phyloP scores from a whole-genome alignment of 2,797 vertebrate genomes.

The Sphenodon punctatus region DNA sequence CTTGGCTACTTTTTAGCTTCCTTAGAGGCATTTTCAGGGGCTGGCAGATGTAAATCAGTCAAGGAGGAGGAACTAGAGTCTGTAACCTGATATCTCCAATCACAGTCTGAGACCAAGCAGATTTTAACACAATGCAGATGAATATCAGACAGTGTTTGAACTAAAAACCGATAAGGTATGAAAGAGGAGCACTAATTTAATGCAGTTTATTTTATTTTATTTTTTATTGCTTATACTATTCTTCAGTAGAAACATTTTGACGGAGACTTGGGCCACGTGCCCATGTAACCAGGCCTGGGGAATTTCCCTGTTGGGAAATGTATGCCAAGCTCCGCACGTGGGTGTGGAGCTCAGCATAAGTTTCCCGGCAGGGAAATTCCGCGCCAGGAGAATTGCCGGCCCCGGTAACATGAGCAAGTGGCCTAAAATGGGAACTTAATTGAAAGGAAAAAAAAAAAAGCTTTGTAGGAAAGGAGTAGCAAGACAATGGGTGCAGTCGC shows the following conservation, averaged over 20 bases:
- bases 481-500: no score
- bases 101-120: conserved; percentile 35
- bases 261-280: no score
- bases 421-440: conserved; percentile 61
- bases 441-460: conserved; percentile 34
- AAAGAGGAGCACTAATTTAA: conserved; percentile 16
- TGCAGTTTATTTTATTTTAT: not conserved
- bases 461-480: not conserved
- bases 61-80: conserved; percentile 45
- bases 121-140: conserved; percentile 7
- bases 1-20: conserved; percentile 39
- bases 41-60: conserved; percentile 57
- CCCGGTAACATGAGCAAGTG: conserved; percentile 39
- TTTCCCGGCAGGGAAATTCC: no score
- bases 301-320: no score
- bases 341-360: no score
- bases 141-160: not conserved
- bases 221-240: not conserved
- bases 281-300: no score
- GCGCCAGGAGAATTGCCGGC: no score
- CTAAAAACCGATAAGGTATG: not conserved
- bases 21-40: conserved; percentile 42
- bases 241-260: conserved; percentile 32
- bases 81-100: conserved; percentile 43
- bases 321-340: no score